Conservation (phyloP, 2,888 invertebrate genomes). For the Cryptocephalus primarius region DNA sequence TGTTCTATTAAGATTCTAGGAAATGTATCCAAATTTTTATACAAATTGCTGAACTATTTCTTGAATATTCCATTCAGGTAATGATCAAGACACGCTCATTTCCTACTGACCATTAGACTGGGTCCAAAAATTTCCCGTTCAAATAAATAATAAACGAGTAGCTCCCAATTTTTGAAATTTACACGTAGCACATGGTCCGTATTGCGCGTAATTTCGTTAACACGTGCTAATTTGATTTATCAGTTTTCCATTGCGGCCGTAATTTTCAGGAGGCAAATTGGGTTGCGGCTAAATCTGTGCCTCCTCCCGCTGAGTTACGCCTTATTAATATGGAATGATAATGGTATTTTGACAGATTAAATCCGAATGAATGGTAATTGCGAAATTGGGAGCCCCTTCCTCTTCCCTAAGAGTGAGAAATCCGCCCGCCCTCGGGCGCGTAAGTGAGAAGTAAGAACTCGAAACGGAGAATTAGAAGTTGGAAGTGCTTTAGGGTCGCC, state of each 20-base stretch:
- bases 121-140: too few relatives aligned
- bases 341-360: conserved; percentile 18
- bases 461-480: conserved; percentile 29
- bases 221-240: neutral
- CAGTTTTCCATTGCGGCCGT: neutral
- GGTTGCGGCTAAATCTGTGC: conserved; percentile 2
- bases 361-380: conserved; percentile 29
- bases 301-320: neutral
- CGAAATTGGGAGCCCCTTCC: conserved; percentile 17
- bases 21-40: too few relatives aligned
- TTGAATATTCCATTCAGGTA: too few relatives aligned
- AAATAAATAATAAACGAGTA: too few relatives aligned
- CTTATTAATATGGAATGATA: conserved; percentile 6
- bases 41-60: too few relatives aligned
- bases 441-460: conserved; percentile 30
- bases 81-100: too few relatives aligned
- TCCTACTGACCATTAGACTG: too few relatives aligned
- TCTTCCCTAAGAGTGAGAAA: conserved; percentile 13
- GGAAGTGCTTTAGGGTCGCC: conserved; percentile 27
- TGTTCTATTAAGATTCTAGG: too few relatives aligned
- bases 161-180: too few relatives aligned
- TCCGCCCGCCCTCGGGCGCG: conserved; percentile 17
- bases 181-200: too few relatives aligned
- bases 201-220: neutral
- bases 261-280: neutral